Evolutionary conservation across 2,113 vertebrate species (phyloP), one percentile per base, ranked within the genome.

Genomic region (Dicentrarchus labrax): DNA sequence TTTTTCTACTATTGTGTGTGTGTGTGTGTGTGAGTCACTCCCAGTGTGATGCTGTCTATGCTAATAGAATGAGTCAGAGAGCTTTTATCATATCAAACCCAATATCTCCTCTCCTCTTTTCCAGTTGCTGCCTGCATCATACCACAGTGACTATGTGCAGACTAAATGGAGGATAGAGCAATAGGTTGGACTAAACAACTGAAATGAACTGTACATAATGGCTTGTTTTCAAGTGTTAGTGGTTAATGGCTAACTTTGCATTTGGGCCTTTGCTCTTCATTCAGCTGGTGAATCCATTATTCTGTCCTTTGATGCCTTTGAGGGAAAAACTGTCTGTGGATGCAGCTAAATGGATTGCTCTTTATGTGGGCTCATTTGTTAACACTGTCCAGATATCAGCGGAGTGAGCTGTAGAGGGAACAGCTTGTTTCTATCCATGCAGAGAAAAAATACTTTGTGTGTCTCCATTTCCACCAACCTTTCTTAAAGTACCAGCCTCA

Each of bases 61-160:
- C 70, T 75, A 76, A 80, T 22, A 82, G n/a, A 68, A 72, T 84
- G 76, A 82, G 76, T 76, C 68, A 48, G 62, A 76, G n/a, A 53
- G 74, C 71, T 85, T 51, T 80, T 68, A 88, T 79, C 67, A 72
- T 59, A 82, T 83, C 0, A 76, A 82, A 74, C 21, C 13, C 48
- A 56, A 2, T 13, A 68, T 75, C 68, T 48, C n/a, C 65, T 69
- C 43, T 66, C 48, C 10, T 53, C 0, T 22, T 51, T 50, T 16
- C 6, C 59, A 67, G 22, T 43, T 24, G 6, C 53, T 69, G 38
- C n/a, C 56, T 12, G 43, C 66, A 72, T 68, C 38, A n/a, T n/a
- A 62, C 41, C 59, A 38, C 67, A 67, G 0, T 24, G 50, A 54
- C 69, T 43, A 9, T 57, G 48, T 53, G 48, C 56, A 60, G 19